Conservation (phyloP, 2,113 vertebrate species). For the Rhinolophus ferrumequinum region DNA sequence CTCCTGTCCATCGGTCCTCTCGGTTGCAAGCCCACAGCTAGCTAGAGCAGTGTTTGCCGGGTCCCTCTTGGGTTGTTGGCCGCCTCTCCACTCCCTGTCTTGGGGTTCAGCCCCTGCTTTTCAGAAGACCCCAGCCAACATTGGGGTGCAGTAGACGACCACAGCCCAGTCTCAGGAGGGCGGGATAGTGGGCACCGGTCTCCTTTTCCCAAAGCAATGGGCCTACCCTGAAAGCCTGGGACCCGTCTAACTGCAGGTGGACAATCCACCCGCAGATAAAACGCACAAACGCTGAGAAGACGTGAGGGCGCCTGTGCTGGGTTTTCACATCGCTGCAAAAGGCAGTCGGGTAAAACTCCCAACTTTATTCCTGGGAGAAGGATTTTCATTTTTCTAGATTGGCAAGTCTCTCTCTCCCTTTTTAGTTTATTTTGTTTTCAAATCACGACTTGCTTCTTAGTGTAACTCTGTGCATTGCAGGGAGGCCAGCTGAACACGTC, state of each 20-base stretch:
- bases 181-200: background rate
- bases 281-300: too few relatives aligned
- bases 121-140: background rate
- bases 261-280: fast-evolving
- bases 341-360: too few relatives aligned
- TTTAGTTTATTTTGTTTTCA: background rate
- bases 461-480: background rate
- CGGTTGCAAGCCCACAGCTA: background rate
- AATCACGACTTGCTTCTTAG: background rate
- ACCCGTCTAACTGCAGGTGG: fast-evolving
- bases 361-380: background rate
- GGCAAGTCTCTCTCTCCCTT: background rate
- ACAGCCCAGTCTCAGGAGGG: background rate
- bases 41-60: too few relatives aligned
- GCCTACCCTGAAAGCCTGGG: too few relatives aligned
- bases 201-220: background rate
- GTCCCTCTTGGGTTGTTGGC: background rate
- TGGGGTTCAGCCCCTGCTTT: background rate
- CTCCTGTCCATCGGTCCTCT: too few relatives aligned
- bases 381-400: background rate
- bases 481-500: too few relatives aligned
- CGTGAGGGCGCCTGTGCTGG: fast-evolving
- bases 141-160: background rate
- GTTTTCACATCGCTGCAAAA: background rate
- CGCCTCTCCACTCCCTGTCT: background rate